A percentile compares a stretch with the other conserved stretches of the same genome.
phyloP scores from a whole-genome alignment of 2,888 invertebrate species.

The Atherix ibis region DNA sequence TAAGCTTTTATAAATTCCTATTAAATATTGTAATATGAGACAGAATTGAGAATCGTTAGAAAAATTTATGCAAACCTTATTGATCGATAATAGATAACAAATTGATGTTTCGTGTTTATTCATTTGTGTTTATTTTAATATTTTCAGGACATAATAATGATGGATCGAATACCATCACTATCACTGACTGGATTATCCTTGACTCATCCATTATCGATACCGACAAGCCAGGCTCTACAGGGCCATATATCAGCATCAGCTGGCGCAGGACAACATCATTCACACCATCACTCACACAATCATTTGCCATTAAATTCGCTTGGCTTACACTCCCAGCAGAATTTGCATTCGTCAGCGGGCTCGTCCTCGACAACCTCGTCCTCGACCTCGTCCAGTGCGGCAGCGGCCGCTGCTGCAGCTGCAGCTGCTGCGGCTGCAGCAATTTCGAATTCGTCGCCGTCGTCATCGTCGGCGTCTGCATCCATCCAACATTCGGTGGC shows the following conservation, averaged over 20 bases:
- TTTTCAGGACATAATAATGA: conserved; percentile 30
- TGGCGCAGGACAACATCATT: conserved; percentile 17
- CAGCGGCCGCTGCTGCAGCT: conserved; percentile 1
- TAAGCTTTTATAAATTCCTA: too few species aligned
- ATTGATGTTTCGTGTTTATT: too few species aligned
- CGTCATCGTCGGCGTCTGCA: conserved; percentile 13
- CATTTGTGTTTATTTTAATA: too few species aligned
- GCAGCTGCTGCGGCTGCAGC: conserved; percentile 8
- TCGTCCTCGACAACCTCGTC: conserved; percentile 14
- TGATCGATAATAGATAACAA: too few species aligned
- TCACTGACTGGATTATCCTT: conserved; percentile 32
- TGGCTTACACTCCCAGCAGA: conserved; percentile 17
- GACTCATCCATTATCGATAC: conserved; percentile 29
- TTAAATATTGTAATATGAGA: too few species aligned
- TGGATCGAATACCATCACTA: conserved; percentile 33
- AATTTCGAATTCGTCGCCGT: conserved; percentile 12
- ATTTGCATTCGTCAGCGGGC: conserved; percentile 13
- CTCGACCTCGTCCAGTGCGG: conserved; percentile 5
- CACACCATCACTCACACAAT: conserved; percentile 19
- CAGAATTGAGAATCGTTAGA: too few species aligned
- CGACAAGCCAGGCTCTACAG: conserved; percentile 22
- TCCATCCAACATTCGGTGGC: conserved; percentile 6
- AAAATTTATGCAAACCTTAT: too few species aligned
- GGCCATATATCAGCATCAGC: conserved; percentile 26
- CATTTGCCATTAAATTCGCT: conserved; percentile 25